Evolutionary conservation across 2,797 vertebrate species (phyloP).

Genomic region (Cottoperca gobio): DNA sequence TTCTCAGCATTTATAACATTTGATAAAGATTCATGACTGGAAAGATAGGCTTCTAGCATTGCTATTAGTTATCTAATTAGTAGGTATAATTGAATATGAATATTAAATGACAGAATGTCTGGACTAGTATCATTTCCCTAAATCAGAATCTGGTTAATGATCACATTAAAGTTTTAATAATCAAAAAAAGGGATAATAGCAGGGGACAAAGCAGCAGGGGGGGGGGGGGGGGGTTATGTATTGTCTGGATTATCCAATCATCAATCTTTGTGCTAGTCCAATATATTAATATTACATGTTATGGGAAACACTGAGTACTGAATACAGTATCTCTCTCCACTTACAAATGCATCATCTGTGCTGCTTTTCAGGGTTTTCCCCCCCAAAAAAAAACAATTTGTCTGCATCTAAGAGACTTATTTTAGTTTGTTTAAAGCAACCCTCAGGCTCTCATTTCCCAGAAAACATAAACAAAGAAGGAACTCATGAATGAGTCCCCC

Average conservation of each 20-base stretch:
- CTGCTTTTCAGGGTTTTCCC: background rate
- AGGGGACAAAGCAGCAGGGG: slow-evolving; percentile 19
- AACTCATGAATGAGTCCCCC: slow-evolving; percentile 22
- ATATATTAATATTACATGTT: slow-evolving; percentile 13
- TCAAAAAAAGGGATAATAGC: slow-evolving; percentile 47
- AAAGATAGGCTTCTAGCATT: slow-evolving; percentile 6
- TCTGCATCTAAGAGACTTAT: slow-evolving; percentile 18
- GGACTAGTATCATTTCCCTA: slow-evolving; percentile 26
- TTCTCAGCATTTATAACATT: slow-evolving; percentile 3
- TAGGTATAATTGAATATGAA: slow-evolving; percentile 57
- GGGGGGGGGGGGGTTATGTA: slow-evolving; percentile 29
- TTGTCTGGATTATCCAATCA: slow-evolving; percentile 26
- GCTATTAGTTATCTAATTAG: slow-evolving; percentile 42
- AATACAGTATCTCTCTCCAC: background rate
- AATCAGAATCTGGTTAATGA: slow-evolving; percentile 57
- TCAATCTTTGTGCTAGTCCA: slow-evolving; percentile 32
- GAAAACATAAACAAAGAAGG: slow-evolving; percentile 17
- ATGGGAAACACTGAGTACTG: background rate
- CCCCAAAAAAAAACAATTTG: slow-evolving; percentile 2
- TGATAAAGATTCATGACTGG: slow-evolving; percentile 8
- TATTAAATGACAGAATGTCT: slow-evolving; percentile 48
- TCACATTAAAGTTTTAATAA: slow-evolving; percentile 62
- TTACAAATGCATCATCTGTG: slow-evolving; percentile 12
- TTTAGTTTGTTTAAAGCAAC: slow-evolving; percentile 37
- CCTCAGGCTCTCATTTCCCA: slow-evolving; percentile 2